Base-by-base conservation (phyloP, 2,113 vertebrate species). In the Speoplatyrhinus poulsoni region DNA sequence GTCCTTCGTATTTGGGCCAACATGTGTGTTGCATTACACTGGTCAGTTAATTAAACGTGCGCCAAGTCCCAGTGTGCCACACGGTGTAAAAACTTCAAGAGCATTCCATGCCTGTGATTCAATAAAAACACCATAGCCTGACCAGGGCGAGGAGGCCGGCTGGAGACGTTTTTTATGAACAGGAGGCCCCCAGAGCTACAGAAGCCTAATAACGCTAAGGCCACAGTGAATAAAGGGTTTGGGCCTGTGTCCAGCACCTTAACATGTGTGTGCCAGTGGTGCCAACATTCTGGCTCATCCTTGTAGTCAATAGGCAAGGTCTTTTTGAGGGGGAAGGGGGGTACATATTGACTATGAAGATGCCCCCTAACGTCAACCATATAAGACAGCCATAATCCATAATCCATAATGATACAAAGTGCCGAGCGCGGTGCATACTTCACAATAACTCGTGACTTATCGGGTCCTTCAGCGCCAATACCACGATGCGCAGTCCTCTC, bases 41-140 rank as follows among this genome's bases (percentile, higher is more conserved):
- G 75, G 75, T 77, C 47, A 13, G 46, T 76, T 86, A 74, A 76
- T 85, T 85, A 83, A 84, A 91, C 81, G 54, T 66, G 54, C 59
- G 33, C 55, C 60, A 69, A 74, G 46, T 67, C 55, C 60, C 70
- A 72, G 41, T 67, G 65, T 67, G 73, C 64, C 41, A 80, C 48
- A 76, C 69, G 61, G 73, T 85, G 57, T 76, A 71, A 75, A 85
- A 70, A 77, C 70, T 72, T 78, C 71, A 74, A 81, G 62, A 72
- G 60, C 72, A 82, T 70, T 82, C 64, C 84, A 70, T 58, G 69
- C 58, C 67, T 75, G 61, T 59, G 33, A 57, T 56, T 72, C 73
- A 60, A 33, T 76, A 41, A 60, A 26, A 49, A 61, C 70, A 46
- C 62, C 66, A 57, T 12, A 50, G 54, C 59, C 65, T 78, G 52